These are phyloP conservation scores for Bombyx mori DNA, from an alignment of 1,140 invertebrate species.

Conservation along the genomic window DNA sequence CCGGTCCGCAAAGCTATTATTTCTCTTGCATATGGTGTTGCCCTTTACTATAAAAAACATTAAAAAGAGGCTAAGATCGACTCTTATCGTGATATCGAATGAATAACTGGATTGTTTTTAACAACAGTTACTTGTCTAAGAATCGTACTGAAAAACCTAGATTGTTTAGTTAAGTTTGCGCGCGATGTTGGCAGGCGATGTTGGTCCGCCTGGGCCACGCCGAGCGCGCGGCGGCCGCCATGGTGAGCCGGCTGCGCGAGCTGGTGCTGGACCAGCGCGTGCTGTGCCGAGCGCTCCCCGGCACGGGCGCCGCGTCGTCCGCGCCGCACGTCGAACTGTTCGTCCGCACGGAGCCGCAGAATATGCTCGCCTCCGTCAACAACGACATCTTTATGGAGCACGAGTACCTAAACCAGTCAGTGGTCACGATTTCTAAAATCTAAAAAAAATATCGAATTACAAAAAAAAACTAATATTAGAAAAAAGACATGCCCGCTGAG, in stretches of 20 bases:
- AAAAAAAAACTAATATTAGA: no score
- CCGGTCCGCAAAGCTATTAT: no score
- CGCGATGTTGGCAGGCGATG: conserved; percentile 50
- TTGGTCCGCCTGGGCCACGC: conserved; percentile 68
- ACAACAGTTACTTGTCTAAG: no score
- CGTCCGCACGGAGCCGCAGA: conserved; percentile 70
- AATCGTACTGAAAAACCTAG: no score
- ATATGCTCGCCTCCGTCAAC: conserved; percentile 75
- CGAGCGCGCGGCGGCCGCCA: conserved; percentile 53
- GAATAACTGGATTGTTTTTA: no score
- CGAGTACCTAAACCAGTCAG: conserved; percentile 43
- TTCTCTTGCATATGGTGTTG: no score
- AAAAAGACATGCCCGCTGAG: no score
- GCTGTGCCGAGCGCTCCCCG: conserved; percentile 52
- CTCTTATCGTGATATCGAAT: no score
- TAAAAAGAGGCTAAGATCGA: no score
- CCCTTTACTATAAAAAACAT: no score
- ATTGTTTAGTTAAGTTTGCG: no score
- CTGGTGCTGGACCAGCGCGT: conserved; percentile 61
- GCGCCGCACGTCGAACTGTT: conserved; percentile 74
- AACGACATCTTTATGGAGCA: conserved; percentile 71
- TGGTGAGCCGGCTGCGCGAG: conserved; percentile 60
- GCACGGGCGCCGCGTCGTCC: conserved; percentile 48
- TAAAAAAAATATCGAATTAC: no score
- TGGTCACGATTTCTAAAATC: conserved; percentile 3